These are phyloP conservation scores for Calonectris borealis DNA, from an alignment of 2,113 vertebrate genomes.

Conservation along the genomic window DNA sequence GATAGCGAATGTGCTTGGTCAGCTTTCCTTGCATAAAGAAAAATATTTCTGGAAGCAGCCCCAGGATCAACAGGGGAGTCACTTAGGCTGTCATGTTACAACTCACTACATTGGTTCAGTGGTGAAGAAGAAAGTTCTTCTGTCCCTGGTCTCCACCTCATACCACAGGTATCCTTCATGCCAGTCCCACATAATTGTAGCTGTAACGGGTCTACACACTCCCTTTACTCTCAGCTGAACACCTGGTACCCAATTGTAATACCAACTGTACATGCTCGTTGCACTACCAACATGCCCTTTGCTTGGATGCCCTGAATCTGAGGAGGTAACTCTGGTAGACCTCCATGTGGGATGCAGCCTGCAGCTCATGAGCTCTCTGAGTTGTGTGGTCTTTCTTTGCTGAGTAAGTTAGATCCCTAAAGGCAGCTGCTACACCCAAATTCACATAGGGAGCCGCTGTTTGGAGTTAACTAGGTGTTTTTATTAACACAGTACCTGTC, in stretches of 20 bases:
- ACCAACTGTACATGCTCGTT: too few species aligned
- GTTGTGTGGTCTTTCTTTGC: background rate
- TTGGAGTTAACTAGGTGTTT: background rate
- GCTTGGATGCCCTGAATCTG: background rate
- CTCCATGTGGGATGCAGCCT: background rate
- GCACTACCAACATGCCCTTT: background rate
- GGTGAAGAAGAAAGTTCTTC: background rate
- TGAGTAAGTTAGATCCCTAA: background rate
- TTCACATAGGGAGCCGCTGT: background rate
- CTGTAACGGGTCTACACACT: fast-evolving
- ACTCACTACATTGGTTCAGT: background rate
- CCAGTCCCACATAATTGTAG: too few species aligned
- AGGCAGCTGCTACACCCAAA: background rate
- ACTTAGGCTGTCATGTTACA: background rate
- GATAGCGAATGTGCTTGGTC: background rate
- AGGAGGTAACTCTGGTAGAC: background rate
- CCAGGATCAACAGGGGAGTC: fast-evolving
- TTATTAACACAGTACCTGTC: background rate
- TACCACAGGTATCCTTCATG: fast-evolving
- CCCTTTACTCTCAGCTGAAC: background rate
- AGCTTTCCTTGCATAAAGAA: background rate
- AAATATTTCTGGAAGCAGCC: background rate
- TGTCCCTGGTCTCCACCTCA: background rate
- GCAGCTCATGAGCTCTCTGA: background rate
- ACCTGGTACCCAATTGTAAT: background rate